These are phyloP conservation scores for Scarus forsteni DNA, from an alignment of 2,797 vertebrate species.

Conservation along the genomic window DNA sequence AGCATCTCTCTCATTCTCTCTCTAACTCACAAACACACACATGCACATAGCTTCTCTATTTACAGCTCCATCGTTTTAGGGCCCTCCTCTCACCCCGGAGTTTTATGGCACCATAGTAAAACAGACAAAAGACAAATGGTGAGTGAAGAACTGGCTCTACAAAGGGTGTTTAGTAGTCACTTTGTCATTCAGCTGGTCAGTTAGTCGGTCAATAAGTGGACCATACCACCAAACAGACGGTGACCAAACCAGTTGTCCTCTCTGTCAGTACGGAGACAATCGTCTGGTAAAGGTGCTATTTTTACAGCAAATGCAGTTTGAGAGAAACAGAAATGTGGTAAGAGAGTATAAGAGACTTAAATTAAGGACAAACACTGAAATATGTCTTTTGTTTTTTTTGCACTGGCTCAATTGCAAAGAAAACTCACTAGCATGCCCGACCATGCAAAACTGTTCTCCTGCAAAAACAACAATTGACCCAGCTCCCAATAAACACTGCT, in stretches of 20 bases:
- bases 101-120: slow-evolving; percentile 74
- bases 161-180: slow-evolving; percentile 48
- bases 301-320: background rate
- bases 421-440: background rate
- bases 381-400: background rate
- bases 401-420: background rate
- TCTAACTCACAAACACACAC: slow-evolving; percentile 19
- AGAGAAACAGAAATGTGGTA: background rate
- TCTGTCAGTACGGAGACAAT: background rate
- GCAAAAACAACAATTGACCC: slow-evolving; percentile 34
- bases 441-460: background rate
- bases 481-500: slow-evolving; percentile 45
- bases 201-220: slow-evolving; percentile 48
- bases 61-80: slow-evolving; percentile 64
- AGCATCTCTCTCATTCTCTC: slow-evolving; percentile 46
- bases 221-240: slow-evolving; percentile 27
- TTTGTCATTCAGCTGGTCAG: slow-evolving; percentile 63
- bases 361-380: background rate
- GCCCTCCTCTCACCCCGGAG: slow-evolving; percentile 51
- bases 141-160: slow-evolving; percentile 59
- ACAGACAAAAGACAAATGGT: slow-evolving; percentile 76
- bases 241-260: slow-evolving; percentile 25
- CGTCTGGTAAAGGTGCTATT: background rate
- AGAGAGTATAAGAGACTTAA: background rate
- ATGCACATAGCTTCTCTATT: slow-evolving; percentile 43